Percentiles rank a stretch among this genome's conserved stretches.
These are phyloP conservation scores for Hystrix brachyura DNA, from an alignment of 2,113 vertebrate genomes.

Conservation along the genomic window DNA sequence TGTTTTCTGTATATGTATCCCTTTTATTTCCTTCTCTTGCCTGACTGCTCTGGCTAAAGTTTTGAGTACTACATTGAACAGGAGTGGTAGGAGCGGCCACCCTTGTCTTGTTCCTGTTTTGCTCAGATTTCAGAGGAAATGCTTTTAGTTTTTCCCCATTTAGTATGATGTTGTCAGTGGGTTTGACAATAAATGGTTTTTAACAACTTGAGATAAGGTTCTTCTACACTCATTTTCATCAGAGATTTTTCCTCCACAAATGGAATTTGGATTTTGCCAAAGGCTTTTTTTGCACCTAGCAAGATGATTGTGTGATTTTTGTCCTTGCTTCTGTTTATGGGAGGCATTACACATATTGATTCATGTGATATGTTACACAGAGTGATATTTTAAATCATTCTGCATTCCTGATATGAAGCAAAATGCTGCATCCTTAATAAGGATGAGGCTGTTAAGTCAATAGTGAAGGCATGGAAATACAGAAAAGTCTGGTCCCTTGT, in stretches of 20 bases:
- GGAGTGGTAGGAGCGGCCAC: not conserved
- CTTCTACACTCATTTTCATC: not conserved
- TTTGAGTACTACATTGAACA: not conserved
- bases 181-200: not conserved
- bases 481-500: not conserved
- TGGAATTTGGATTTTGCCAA: not conserved
- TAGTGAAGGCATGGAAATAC: not conserved
- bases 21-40: not conserved
- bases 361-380: not conserved
- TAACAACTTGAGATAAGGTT: not conserved
- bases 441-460: not conserved
- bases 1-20: too few relatives aligned
- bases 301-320: not conserved
- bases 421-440: not conserved
- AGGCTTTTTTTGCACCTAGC: not conserved
- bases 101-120: not conserved
- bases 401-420: not conserved
- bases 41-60: not conserved
- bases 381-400: not conserved
- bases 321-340: not conserved
- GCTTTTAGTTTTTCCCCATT: not conserved
- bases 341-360: not conserved
- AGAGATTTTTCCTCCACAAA: not conserved
- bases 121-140: not conserved
- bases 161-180: not conserved